Evolutionary conservation across 2,797 vertebrate species (phyloP), one percentile per base, ranked within the genome.

Genomic region (Serranus cabrilla): DNA sequence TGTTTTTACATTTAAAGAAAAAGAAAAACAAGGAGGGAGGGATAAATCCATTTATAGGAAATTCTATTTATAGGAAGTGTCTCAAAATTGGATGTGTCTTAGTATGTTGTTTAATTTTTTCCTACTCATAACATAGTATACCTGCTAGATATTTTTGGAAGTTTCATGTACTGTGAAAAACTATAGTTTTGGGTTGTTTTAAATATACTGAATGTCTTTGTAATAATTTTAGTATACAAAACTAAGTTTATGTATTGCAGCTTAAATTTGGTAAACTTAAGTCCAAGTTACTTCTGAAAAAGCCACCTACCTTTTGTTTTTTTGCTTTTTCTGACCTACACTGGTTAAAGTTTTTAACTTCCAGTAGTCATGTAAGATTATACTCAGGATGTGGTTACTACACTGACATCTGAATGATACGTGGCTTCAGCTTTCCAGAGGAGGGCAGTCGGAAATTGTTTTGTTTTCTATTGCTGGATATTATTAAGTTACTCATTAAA

Each of bases 261-360:
- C 34, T 6, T 34, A 34, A 6, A 34, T 34, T 34, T 34, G 27
- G 27, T 31, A 31, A 31, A 31, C 27, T 31, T 43, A 45, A 45
- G 14, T 43, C 5, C 16, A 10, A 25, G 21, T 27, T 27, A 42
- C 10, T 9, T 52, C 17, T 50, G 11, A 20, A 21, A 14, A 17
- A 49, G 9, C 25, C 20, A 42, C 14, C 8, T 17, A 10, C 31
- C 0, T 34, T 34, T 34, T 23, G 1, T 27, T 23, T 16, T 42
- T 27, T 9, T 27, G 39, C 25, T 17, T 67, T 43, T 45, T 4
- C 51, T 67, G 59, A 72, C 70, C 59, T 47, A 20, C 20, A 39
- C 50, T 62, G 58, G 40, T 72, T 25, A 16, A 72, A 54, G 31
- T 47, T 37, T 14, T 21, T 9, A 46, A 12, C 40, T n/a, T 11